Conservation (phyloP, 2,888 invertebrate species). For the Odontocolon sp. region DNA sequence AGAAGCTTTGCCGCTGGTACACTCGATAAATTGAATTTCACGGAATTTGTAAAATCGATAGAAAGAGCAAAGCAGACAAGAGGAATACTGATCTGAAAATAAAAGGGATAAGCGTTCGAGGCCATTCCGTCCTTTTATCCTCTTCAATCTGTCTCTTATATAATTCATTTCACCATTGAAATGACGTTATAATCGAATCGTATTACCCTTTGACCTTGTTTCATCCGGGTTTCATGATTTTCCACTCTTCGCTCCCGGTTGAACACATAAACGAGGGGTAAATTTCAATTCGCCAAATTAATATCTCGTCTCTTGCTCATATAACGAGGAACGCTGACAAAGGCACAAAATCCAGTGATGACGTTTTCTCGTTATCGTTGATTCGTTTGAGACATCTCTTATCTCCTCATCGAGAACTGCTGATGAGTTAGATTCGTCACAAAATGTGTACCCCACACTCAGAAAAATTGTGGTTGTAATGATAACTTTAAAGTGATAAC, state of each 20-base stretch:
- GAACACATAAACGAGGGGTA: constrained; percentile 27
- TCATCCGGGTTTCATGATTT: constrained; percentile 16
- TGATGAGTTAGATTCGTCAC: too few species aligned
- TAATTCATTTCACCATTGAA: constrained; percentile 57
- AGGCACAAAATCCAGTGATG: not conserved
- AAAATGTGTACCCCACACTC: too few species aligned
- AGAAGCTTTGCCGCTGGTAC: constrained; percentile 30
- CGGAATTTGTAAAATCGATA: constrained; percentile 43
- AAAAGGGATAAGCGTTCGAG: constrained; percentile 53
- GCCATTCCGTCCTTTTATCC: constrained; percentile 39
- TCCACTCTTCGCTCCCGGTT: not conserved
- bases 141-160: constrained; percentile 21
- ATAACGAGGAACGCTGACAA: constrained; percentile 48
- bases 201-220: constrained; percentile 49
- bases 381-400: too few species aligned
- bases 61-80: constrained; percentile 39
- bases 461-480: too few species aligned
- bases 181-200: constrained; percentile 57
- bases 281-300: constrained; percentile 53
- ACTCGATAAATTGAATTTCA: constrained; percentile 53
- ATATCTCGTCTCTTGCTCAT: constrained; percentile 33
- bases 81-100: constrained; percentile 27
- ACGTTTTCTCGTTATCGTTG: not conserved
- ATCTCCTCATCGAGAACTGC: too few species aligned
- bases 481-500: too few species aligned